These are phyloP conservation scores for Lysandra bellargus DNA, from an alignment of 2,888 invertebrate genomes.

Conservation along the genomic window DNA sequence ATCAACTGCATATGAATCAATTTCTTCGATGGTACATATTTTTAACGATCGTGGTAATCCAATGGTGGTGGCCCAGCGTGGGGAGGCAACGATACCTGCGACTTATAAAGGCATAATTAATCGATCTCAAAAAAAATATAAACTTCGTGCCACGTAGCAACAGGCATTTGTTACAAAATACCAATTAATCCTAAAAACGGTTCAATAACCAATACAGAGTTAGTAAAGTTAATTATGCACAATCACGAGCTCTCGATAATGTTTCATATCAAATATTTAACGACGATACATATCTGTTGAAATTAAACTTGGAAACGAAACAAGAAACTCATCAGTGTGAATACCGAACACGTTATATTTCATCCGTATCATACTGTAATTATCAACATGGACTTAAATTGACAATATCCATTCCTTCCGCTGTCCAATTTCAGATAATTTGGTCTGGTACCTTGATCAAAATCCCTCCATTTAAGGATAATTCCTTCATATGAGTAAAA, in stretches of 20 bases:
- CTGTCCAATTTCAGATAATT: background rate
- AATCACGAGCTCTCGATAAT: conserved; percentile 24
- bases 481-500: too few relatives aligned
- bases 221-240: conserved; percentile 7
- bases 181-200: background rate
- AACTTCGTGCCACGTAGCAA: background rate
- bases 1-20: too few relatives aligned
- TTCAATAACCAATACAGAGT: background rate
- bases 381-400: background rate
- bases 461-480: too few relatives aligned
- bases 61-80: too few relatives aligned
- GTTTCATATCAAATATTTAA: background rate
- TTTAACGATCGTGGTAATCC: too few relatives aligned
- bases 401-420: background rate
- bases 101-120: too few relatives aligned
- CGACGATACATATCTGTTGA: background rate
- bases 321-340: conserved; percentile 10
- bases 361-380: background rate
- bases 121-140: background rate
- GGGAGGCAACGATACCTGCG: too few relatives aligned
- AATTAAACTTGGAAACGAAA: conserved; percentile 17
- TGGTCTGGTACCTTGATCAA: background rate
- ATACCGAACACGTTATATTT: background rate
- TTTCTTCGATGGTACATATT: too few relatives aligned
- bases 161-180: background rate